phyloP scores from a whole-genome alignment of 2,113 vertebrate genomes.

The Eulemur rufifrons region DNA sequence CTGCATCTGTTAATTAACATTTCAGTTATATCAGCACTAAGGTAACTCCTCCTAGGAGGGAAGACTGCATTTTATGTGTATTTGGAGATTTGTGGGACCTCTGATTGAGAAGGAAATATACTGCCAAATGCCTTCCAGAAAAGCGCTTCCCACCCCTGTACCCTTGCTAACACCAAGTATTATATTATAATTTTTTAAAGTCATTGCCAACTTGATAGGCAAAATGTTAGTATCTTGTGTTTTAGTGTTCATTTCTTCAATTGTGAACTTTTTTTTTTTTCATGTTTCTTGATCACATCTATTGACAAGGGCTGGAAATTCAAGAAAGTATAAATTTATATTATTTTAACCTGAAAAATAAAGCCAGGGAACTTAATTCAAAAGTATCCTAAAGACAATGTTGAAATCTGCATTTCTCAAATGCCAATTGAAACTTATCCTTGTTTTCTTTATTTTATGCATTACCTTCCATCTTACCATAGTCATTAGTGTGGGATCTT shows the following conservation, averaged over 20 bases:
- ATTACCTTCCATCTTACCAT: neutral
- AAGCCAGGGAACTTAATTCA: slow-evolving; percentile 36
- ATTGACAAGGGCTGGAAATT: slow-evolving; percentile 13
- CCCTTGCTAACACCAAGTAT: neutral
- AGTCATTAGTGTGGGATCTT: neutral
- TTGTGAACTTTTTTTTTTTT: neutral
- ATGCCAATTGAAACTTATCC: neutral
- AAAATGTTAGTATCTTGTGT: slow-evolving; percentile 33
- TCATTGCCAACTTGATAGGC: neutral
- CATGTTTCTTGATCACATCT: slow-evolving; percentile 27
- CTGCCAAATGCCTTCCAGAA: neutral
- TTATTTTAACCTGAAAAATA: slow-evolving; percentile 50
- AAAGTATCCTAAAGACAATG: neutral
- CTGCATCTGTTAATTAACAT: neutral
- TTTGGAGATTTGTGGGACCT: neutral
- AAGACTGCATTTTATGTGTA: neutral
- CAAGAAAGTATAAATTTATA: slow-evolving; percentile 31
- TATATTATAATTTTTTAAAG: neutral
- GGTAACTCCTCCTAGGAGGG: neutral
- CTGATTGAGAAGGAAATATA: neutral
- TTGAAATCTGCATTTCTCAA: slow-evolving; percentile 19
- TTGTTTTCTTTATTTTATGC: slow-evolving; percentile 50
- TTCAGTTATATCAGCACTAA: neutral
- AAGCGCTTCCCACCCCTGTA: neutral
- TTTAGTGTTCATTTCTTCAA: slow-evolving; percentile 13